phyloP scores from a whole-genome alignment of 2,888 invertebrate species.

The Pristionchus japonicus region DNA sequence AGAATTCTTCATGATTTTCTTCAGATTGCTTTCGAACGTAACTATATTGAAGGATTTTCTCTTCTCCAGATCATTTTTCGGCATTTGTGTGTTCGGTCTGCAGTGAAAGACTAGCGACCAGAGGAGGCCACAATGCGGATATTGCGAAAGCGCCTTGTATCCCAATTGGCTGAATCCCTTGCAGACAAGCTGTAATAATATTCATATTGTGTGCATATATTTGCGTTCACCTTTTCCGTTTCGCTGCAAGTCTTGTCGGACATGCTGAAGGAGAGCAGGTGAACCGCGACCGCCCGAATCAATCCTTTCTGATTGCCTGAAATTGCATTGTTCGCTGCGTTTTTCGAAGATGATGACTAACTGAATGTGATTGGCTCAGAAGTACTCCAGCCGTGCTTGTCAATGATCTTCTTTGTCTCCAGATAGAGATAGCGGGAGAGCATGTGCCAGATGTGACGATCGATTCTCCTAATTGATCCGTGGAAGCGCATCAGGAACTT shows the following conservation, averaged over 20 bases:
- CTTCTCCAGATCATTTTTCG: neutral
- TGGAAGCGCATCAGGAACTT: constrained; percentile 7
- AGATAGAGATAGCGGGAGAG: neutral
- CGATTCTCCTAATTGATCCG: neutral
- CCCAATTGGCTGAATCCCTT: neutral
- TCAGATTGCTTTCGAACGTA: too few species aligned
- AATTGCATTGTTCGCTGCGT: neutral
- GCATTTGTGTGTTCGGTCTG: neutral
- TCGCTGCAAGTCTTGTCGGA: neutral
- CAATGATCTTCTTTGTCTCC: neutral
- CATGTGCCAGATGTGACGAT: neutral
- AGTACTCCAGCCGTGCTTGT: neutral
- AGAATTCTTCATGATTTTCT: too few species aligned
- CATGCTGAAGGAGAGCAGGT: neutral
- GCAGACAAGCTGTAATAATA: neutral
- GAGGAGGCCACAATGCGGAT: neutral
- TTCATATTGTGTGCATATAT: neutral
- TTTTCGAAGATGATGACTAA: neutral
- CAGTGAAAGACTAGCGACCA: neutral
- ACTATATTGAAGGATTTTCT: too few species aligned
- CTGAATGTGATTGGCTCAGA: neutral
- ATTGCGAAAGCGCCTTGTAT: neutral
- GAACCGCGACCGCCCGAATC: neutral
- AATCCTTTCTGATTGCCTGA: neutral
- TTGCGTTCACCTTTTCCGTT: neutral